Conservation (phyloP, 2,113 vertebrate species). For the Eolophus roseicapilla region DNA sequence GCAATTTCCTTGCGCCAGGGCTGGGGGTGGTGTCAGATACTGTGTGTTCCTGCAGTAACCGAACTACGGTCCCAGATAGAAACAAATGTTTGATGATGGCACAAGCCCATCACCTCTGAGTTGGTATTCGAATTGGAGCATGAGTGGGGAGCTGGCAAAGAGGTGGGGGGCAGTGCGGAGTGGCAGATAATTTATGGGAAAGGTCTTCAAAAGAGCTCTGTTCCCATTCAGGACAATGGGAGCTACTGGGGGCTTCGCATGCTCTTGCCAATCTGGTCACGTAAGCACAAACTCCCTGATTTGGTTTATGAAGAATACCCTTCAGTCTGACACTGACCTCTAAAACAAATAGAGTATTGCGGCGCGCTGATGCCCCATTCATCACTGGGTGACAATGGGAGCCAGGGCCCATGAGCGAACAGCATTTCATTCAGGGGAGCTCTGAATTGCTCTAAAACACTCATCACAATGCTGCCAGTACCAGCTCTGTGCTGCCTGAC, state of each 20-base stretch:
- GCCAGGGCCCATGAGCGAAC: neutral
- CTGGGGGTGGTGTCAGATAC: neutral
- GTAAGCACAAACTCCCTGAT: slow-evolving; percentile 53
- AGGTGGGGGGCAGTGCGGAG: accelerated
- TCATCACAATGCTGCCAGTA: neutral
- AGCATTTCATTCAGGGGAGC: neutral
- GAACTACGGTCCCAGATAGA: neutral
- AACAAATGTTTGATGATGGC: neutral
- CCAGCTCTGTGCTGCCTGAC: neutral
- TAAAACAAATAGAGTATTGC: slow-evolving; percentile 64
- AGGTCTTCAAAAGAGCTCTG: slow-evolving; percentile 59
- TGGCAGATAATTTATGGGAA: slow-evolving; percentile 41
- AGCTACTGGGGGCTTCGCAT: neutral
- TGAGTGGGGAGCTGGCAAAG: neutral
- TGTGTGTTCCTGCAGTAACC: accelerated
- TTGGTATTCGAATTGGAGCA: neutral
- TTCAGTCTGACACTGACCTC: slow-evolving; percentile 68
- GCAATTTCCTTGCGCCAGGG: accelerated
- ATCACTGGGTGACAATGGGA: slow-evolving; percentile 59
- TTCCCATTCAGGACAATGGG: slow-evolving; percentile 47
- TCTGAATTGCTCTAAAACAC: neutral
- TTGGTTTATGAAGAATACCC: slow-evolving; percentile 55
- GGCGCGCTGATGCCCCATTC: slow-evolving; percentile 48
- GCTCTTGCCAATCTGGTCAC: slow-evolving; percentile 58
- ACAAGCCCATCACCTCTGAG: neutral